Conservation (phyloP, 2,113 vertebrate species). For the Myotis yumanensis region DNA sequence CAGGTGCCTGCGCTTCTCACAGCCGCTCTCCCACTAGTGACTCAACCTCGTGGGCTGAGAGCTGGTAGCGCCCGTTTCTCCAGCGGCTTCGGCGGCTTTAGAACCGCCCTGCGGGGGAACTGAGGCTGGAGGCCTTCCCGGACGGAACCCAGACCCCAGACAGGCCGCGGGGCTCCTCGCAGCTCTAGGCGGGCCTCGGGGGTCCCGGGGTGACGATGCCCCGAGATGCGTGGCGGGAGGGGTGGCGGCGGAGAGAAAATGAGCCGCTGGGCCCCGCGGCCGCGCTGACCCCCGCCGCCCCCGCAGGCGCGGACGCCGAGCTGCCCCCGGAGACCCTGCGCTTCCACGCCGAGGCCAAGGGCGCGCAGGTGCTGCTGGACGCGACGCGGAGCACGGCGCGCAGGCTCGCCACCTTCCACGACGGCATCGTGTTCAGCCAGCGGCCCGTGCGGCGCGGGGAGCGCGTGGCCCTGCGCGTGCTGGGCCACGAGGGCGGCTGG, state of each 20-base stretch:
- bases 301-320: neutral
- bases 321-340: constrained; percentile 73
- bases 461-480: too few relatives aligned
- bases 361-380: constrained; percentile 82
- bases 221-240: neutral
- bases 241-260: neutral
- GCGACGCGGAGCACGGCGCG: constrained; percentile 60
- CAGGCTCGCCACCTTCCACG: constrained; percentile 79
- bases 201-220: too few relatives aligned
- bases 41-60: too few relatives aligned
- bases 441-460: too few relatives aligned
- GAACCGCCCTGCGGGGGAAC: fast-evolving
- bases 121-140: neutral
- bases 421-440: too few relatives aligned
- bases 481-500: too few relatives aligned
- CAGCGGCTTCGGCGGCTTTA: too few relatives aligned
- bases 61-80: too few relatives aligned
- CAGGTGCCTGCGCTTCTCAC: too few relatives aligned
- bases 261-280: fast-evolving
- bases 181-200: neutral
- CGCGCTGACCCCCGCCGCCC: neutral
- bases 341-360: constrained; percentile 84
- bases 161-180: neutral
- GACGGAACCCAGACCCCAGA: neutral
- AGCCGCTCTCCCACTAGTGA: too few relatives aligned